Evolutionary conservation across 2,113 vertebrate genomes (phyloP), one percentile per base, ranked within the genome.

Genomic region (Boleophthalmus pectinirostris): DNA sequence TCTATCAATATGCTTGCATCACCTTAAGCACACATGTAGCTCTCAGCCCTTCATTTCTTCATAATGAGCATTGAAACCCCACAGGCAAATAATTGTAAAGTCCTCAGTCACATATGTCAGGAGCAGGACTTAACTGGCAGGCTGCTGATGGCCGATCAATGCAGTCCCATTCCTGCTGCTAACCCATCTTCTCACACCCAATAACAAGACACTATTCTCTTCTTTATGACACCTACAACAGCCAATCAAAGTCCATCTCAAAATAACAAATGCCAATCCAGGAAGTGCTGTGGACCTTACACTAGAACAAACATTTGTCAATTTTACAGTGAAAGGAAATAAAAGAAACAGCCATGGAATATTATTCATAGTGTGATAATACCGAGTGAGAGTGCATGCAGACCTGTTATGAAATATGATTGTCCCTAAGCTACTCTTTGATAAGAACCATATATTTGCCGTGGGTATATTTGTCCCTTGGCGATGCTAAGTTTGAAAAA

Each of bases 101-200:
- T 60, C 64, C 75, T 89, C 84, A 77, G 68, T 88, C 81, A 77
- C 54, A 69, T 74, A 7, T 80, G 78, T 82, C 88, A 75, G 70
- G 69, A 74, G 60, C 78, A 71, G 69, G 81, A 73, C 86, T 91
- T 80, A 80, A 66, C 68, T 56, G 74, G 58, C 38, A 53, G 38
- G 65, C 14, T 69, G 77, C 46, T 82, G 66, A 75, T 66, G 18
- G 53, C 64, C 21, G 73, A 87, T 91, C 88, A 77, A 87, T 87
- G 72, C 56, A 64, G 21, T 73, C 78, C 79, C 53, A 78, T 82
- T 79, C 76, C 24, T 43, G 57, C 81, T 81, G 61, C 81, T 81
- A 12, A 77, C 69, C 73, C 69, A 20, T 77, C 54, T 29, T 65
- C 75, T 80, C 74, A 20, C 20, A 35, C 51, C 54, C 24, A 83